Conservation (phyloP, 2,888 invertebrate species). For the Linyphia triangularis region DNA sequence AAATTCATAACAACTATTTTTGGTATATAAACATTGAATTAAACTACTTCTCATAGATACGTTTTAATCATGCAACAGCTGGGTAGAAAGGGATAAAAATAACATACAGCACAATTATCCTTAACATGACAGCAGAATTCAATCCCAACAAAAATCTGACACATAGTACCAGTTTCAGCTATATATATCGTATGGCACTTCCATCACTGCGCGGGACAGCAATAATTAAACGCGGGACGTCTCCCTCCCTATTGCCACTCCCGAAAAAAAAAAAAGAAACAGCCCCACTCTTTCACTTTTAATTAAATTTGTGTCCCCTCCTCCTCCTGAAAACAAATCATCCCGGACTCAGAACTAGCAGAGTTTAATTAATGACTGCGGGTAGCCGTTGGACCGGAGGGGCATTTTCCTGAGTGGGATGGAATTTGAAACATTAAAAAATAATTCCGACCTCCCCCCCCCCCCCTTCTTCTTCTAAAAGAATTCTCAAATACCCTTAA, state of each 20-base stretch:
- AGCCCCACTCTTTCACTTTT: not conserved
- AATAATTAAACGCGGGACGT: not conserved
- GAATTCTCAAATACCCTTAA: not conserved
- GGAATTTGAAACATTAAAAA: conserved; percentile 1
- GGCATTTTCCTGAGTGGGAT: no score
- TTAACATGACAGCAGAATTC: no score
- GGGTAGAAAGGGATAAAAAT: no score
- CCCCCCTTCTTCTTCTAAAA: not conserved
- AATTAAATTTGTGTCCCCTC: not conserved
- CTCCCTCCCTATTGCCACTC: not conserved
- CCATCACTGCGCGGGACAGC: not conserved
- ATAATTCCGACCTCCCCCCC: not conserved
- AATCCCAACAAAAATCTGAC: no score
- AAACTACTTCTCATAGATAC: no score
- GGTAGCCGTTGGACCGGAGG: not conserved
- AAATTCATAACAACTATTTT: no score
- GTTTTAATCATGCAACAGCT: no score
- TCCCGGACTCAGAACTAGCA: not conserved
- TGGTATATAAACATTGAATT: no score
- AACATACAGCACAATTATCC: no score
- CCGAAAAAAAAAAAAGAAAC: not conserved
- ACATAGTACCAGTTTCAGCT: no score
- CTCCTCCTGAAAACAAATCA: not conserved
- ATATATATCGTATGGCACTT: no score
- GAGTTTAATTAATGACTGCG: not conserved